Conservation (phyloP, 1,140 invertebrate species). For the Drosophila ananassae region DNA sequence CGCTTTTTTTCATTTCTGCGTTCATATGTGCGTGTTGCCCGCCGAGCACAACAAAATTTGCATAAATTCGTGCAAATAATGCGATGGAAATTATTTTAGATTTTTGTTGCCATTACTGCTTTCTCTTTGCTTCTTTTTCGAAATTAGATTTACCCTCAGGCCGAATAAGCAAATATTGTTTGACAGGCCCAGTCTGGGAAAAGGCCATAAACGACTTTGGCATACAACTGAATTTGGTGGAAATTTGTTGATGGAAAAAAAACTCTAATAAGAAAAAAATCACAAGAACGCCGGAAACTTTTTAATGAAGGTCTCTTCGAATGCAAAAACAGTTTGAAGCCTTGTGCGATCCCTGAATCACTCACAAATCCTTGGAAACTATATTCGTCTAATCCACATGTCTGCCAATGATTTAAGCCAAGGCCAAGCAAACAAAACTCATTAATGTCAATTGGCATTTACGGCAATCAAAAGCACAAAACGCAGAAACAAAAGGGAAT, state of each 20-base stretch:
- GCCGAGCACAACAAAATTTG: conserved; percentile 42
- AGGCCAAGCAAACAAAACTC: conserved; percentile 55
- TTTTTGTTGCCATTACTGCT: conserved; percentile 33
- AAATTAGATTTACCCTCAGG: conserved; percentile 36
- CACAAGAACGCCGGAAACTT: conserved; percentile 6
- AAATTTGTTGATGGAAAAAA: conserved; percentile 5
- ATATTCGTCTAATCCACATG: conserved; percentile 18
- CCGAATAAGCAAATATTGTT: conserved; percentile 13
- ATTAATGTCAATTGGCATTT: conserved; percentile 70
- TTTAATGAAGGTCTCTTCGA: conserved; percentile 2
- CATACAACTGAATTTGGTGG: conserved; percentile 7
- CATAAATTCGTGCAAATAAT: conserved; percentile 66
- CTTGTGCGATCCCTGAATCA: not conserved
- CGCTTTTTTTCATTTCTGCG: conserved; percentile 16
- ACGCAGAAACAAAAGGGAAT: conserved; percentile 25
- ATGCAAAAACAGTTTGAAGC: not conserved
- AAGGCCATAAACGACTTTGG: conserved; percentile 10
- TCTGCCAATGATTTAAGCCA: conserved; percentile 46
- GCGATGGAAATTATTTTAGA: conserved; percentile 57
- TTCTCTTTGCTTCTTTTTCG: conserved; percentile 9
- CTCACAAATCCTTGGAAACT: not conserved
- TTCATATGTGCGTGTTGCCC: conserved; percentile 1
- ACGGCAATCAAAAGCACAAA: conserved; percentile 56
- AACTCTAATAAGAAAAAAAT: conserved; percentile 9
- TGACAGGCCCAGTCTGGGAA: not conserved